These are phyloP conservation scores for Xyrauchen texanus DNA, from an alignment of 2,113 vertebrate genomes.

Conservation along the genomic window DNA sequence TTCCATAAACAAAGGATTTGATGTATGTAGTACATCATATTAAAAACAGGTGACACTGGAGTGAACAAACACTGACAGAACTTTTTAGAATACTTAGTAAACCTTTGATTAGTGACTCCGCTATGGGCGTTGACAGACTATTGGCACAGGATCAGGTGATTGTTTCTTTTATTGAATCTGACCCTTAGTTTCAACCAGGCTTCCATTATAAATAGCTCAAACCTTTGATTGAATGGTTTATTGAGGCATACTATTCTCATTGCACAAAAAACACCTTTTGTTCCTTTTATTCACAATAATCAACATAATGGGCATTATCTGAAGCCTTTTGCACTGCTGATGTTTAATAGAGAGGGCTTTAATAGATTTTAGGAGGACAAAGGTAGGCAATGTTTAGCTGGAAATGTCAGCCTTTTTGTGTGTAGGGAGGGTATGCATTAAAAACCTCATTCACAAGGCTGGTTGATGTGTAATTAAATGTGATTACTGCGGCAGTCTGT, in stretches of 20 bases:
- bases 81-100: constrained; percentile 19
- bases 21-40: constrained; percentile 1
- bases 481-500: constrained; percentile 78
- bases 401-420: constrained; percentile 59
- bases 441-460: constrained; percentile 77
- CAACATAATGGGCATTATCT: constrained; percentile 70
- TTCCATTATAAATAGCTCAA: constrained; percentile 42
- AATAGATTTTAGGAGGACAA: constrained; percentile 78
- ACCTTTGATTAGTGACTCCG: constrained; percentile 11
- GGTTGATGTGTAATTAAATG: constrained; percentile 83
- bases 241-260: constrained; percentile 43
- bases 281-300: constrained; percentile 72
- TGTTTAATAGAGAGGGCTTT: constrained; percentile 72
- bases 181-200: constrained; percentile 31
- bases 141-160: constrained; percentile 12
- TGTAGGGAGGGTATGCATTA: constrained; percentile 71
- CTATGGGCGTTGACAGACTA: background rate
- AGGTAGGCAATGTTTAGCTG: constrained; percentile 77
- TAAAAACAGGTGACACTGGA: constrained; percentile 10
- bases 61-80: background rate
- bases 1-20: background rate
- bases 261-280: constrained; percentile 70
- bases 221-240: constrained; percentile 52
- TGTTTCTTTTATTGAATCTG: constrained; percentile 42
- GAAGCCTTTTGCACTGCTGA: constrained; percentile 67